Evolutionary conservation across 2,113 vertebrate genomes (phyloP).

Genomic region (Sylvia atricapilla): DNA sequence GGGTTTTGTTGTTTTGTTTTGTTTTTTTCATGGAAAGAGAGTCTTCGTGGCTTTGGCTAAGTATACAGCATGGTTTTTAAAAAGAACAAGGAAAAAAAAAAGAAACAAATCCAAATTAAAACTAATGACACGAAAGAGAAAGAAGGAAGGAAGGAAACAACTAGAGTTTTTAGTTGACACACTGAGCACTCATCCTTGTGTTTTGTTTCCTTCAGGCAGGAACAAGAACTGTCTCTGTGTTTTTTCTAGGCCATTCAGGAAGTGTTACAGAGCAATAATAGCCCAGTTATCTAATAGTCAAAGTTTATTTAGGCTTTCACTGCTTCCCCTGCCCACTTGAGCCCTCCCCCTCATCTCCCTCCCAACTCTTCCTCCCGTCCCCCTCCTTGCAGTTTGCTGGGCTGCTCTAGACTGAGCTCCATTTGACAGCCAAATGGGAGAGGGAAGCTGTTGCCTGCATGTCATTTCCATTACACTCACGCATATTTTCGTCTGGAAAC

Average conservation of each 20-base stretch:
- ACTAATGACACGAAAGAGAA: not conserved
- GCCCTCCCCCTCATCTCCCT: not conserved
- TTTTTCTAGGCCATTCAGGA: conserved; percentile 74
- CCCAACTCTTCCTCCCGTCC: not conserved
- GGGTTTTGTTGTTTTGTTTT: no score
- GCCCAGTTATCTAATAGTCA: conserved; percentile 71
- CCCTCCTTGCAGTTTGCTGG: not conserved
- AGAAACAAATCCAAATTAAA: not conserved
- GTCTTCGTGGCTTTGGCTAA: not conserved
- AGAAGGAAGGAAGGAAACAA: not conserved
- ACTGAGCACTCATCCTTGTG: conserved; percentile 28
- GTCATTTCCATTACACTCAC: conserved; percentile 30
- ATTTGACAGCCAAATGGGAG: not conserved
- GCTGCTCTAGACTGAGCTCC: not conserved
- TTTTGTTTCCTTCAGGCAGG: conserved; percentile 51
- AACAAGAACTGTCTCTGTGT: conserved; percentile 63
- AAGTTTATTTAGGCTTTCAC: conserved; percentile 74
- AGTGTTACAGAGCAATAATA: conserved; percentile 75
- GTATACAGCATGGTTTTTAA: not conserved
- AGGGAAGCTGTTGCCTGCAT: not conserved
- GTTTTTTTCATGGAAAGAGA: not conserved
- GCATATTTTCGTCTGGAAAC: conserved; percentile 30
- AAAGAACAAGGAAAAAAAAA: not conserved
- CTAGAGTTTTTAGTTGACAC: not conserved
- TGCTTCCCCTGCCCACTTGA: conserved; percentile 66